phyloP scores from a whole-genome alignment of 1,140 invertebrate species.

The Gonioctena quinquepunctata region DNA sequence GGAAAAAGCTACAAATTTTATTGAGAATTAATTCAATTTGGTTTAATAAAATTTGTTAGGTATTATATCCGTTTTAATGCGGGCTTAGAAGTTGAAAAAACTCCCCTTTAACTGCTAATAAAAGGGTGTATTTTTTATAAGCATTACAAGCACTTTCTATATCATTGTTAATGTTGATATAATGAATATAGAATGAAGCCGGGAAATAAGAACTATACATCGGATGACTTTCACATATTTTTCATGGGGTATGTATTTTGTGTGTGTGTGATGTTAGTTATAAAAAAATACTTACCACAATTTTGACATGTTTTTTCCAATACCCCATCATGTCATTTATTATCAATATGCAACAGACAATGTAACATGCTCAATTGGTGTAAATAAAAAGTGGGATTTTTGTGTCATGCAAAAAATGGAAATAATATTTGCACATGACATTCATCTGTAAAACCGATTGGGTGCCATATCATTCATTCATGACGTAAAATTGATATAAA shows the following conservation, averaged over 20 bases:
- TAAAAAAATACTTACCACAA: constrained; percentile 38
- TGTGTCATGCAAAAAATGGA: constrained; percentile 2
- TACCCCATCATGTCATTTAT: constrained; percentile 40
- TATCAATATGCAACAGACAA: not conserved
- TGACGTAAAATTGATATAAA: no score
- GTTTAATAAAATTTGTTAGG: constrained; percentile 18
- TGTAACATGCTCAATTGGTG: constrained; percentile 11
- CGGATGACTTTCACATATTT: constrained; percentile 4
- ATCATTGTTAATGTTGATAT: constrained; percentile 19
- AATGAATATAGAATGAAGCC: constrained; percentile 12
- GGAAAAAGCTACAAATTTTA: constrained; percentile 15
- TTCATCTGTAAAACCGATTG: not conserved
- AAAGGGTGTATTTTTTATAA: constrained; percentile 8
- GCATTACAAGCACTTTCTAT: constrained; percentile 14
- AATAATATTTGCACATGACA: not conserved
- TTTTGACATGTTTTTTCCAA: constrained; percentile 42
- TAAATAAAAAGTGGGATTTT: not conserved
- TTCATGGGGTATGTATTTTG: not conserved
- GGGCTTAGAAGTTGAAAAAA: constrained; percentile 4
- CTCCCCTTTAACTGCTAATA: constrained; percentile 2
- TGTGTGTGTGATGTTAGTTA: constrained; percentile 6
- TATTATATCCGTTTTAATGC: constrained; percentile 12
- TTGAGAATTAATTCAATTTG: constrained; percentile 17
- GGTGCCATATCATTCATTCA: not conserved
- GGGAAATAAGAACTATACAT: constrained; percentile 2